Evolutionary conservation across 2,797 vertebrate species (phyloP), one percentile per base, ranked within the genome.

Genomic region (Lepus townsendii): DNA sequence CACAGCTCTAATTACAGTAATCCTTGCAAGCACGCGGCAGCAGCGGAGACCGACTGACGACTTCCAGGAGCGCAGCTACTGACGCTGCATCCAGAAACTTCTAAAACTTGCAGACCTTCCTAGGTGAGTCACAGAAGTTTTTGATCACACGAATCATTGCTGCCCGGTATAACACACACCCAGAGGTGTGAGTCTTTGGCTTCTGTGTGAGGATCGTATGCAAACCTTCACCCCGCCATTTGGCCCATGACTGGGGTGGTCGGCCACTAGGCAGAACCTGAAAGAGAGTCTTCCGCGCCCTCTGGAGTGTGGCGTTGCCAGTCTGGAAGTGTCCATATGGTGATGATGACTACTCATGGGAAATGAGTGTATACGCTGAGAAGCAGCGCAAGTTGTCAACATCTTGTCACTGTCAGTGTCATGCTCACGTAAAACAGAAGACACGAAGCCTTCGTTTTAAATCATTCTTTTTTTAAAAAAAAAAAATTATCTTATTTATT

Each of bases 1-100:
- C 95, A 38, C 13, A 4, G 66, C 88, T 91, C 95, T 96, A 96
- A 97, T 97, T 96, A 95, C 76, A 26, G 60, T 68, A 89, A 96
- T 94, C 90, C 79, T 90, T 20, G 50, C 47, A 75, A 42, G 65
- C 50, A 22, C 20, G 4, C 1, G 79, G 82, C 65, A 76, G 47
- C 75, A 0, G 47, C 83, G 4, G 42, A 52, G 62, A 83, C 93
- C 89, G 83, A 80, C 93, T 68, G 85, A 80, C 93, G 63, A 14
- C 69, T 52, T 83, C 65, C 57, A 66, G 52, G 10, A 22, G 7
- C 1, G 13, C 8, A 32, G 35, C 63, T 52, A 42, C 35, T 50
- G 42, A 77, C 1, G 35, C 20, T 60, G 4, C 24, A 8, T 26
- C 83, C 17, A 91, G 88, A 83, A 95, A 92, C 38, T 69, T 85